Evolutionary conservation across 1,140 invertebrate genomes (phyloP).

Genomic region (Drosophila teissieri): DNA sequence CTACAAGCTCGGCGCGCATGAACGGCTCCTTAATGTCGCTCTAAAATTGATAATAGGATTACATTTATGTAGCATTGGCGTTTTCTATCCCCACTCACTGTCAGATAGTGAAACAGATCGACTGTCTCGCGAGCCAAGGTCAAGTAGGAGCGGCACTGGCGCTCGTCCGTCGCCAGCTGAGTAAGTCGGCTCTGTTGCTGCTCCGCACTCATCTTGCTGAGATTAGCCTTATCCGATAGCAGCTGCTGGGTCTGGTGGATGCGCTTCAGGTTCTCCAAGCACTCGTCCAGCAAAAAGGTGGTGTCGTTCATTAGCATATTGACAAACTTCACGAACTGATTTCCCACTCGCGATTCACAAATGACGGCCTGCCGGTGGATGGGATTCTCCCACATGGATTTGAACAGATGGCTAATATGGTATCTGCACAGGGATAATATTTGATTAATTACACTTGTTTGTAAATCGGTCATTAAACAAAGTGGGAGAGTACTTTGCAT

Average conservation of each 20-base stretch:
- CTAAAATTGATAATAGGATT: conserved; percentile 22
- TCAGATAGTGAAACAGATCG: conserved; percentile 99
- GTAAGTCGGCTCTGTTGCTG: conserved; percentile 91
- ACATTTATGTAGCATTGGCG: not conserved
- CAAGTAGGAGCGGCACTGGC: conserved; percentile 97
- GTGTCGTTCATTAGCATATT: conserved; percentile 99
- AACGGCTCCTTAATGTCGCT: conserved; percentile 96
- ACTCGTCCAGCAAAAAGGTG: conserved; percentile 98
- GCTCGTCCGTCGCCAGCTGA: conserved; percentile 94
- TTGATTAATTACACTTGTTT: not conserved
- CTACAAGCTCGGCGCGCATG: conserved; percentile 94
- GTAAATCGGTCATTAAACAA: no score
- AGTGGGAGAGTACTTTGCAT: no score
- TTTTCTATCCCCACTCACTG: conserved; percentile 85
- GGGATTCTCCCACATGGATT: conserved; percentile 92
- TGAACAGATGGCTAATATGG: conserved; percentile 98
- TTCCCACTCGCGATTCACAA: conserved; percentile 92
- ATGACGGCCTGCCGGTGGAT: conserved; percentile 89
- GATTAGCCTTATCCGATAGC: conserved; percentile 89
- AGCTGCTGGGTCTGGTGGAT: conserved; percentile 96
- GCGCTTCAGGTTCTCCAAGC: conserved; percentile 96
- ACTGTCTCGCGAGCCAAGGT: conserved; percentile 98
- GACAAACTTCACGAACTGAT: conserved; percentile 98
- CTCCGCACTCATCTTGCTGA: conserved; percentile 89
- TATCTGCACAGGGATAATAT: conserved; percentile 86